phyloP scores from a whole-genome alignment of 2,797 vertebrate species.

The Tokudaia muenninki region DNA sequence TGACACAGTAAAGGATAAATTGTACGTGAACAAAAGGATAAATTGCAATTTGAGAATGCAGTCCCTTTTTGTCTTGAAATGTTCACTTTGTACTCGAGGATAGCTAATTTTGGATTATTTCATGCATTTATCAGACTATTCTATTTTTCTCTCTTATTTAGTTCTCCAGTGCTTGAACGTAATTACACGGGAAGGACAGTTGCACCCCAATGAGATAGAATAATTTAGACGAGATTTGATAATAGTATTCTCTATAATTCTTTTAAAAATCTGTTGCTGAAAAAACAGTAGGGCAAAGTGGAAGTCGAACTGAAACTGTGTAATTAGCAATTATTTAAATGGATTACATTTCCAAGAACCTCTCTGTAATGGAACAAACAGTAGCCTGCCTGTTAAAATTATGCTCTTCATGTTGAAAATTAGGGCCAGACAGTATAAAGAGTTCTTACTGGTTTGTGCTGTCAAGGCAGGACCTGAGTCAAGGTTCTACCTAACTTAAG shows the following conservation, averaged over 20 bases:
- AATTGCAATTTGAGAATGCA: slow-evolving; percentile 20
- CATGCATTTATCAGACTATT: slow-evolving; percentile 28
- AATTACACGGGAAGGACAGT: slow-evolving; percentile 57
- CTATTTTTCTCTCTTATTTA: slow-evolving; percentile 46
- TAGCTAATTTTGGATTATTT: slow-evolving; percentile 34
- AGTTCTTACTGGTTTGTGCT: background rate
- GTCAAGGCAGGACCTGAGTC: background rate
- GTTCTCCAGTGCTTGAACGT: background rate
- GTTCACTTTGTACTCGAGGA: slow-evolving; percentile 51
- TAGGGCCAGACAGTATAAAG: slow-evolving; percentile 22
- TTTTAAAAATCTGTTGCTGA: slow-evolving; percentile 25
- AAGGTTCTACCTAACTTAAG: slow-evolving; percentile 42
- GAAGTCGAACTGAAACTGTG: slow-evolving; percentile 39
- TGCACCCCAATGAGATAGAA: slow-evolving; percentile 14
- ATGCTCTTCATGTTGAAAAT: slow-evolving; percentile 34
- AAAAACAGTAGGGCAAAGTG: slow-evolving; percentile 37
- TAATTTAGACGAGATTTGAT: slow-evolving; percentile 59
- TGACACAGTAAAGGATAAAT: background rate
- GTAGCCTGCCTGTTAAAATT: slow-evolving; percentile 39
- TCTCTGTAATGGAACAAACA: slow-evolving; percentile 51
- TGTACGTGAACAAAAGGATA: slow-evolving; percentile 13
- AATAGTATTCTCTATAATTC: slow-evolving; percentile 51
- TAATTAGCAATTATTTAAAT: slow-evolving; percentile 63
- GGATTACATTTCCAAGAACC: slow-evolving; percentile 56
- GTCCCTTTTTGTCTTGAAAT: slow-evolving; percentile 13